phyloP scores from a whole-genome alignment of 2,113 vertebrate genomes.

The Lampris megalopsis region DNA sequence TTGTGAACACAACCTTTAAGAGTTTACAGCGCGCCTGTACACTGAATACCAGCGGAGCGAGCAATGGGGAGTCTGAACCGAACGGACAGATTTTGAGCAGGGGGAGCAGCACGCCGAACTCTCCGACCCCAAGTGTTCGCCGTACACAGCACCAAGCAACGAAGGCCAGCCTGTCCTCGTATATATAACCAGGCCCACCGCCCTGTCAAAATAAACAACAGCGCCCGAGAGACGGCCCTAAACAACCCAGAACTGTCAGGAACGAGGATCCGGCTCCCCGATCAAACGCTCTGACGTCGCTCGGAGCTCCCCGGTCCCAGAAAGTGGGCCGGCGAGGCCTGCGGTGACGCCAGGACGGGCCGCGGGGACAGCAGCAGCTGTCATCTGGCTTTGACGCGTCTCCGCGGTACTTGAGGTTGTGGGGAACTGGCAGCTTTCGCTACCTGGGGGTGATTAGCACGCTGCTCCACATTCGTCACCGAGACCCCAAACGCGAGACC shows the following conservation, averaged over 20 bases:
- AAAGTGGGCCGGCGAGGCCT: slow-evolving; percentile 13
- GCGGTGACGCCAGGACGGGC: background rate
- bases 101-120: too few species aligned
- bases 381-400: slow-evolving; percentile 51
- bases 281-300: slow-evolving; percentile 44
- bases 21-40: too few species aligned
- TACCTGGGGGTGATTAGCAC: slow-evolving; percentile 15
- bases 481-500: background rate
- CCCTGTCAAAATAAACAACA: slow-evolving; percentile 53
- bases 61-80: background rate
- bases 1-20: too few species aligned
- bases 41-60: background rate
- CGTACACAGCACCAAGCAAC: slow-evolving; percentile 6
- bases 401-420: slow-evolving; percentile 29
- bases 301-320: slow-evolving; percentile 32
- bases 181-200: slow-evolving; percentile 42
- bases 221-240: slow-evolving; percentile 39
- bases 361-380: background rate
- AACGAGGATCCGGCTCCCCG: slow-evolving; percentile 35
- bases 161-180: slow-evolving; percentile 17
- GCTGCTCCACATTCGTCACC: slow-evolving; percentile 23
- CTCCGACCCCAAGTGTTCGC: background rate
- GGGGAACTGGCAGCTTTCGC: background rate
- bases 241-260: slow-evolving; percentile 74
- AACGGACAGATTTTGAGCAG: too few species aligned